Conservation (phyloP, 2,797 vertebrate species). For the Syngnathus rostellatus region DNA sequence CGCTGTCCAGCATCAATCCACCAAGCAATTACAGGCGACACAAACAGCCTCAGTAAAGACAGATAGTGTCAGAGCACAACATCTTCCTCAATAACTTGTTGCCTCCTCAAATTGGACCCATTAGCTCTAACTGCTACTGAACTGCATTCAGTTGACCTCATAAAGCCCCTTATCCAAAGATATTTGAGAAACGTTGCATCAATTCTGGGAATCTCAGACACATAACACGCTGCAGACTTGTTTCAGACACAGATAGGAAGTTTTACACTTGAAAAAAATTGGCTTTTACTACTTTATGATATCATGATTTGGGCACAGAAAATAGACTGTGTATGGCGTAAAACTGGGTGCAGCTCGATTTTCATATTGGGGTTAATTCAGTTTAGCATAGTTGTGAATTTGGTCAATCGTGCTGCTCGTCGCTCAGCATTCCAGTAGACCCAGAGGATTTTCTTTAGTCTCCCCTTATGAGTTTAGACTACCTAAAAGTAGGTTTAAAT, state of each 20-base stretch:
- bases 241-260: not conserved
- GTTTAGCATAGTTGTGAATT: too few relatives aligned
- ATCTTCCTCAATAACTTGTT: constrained; percentile 68
- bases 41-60: constrained; percentile 55
- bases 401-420: too few relatives aligned
- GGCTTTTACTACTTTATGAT: too few relatives aligned
- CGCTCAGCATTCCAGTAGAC: too few relatives aligned
- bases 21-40: constrained; percentile 60
- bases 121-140: constrained; percentile 45
- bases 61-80: constrained; percentile 64
- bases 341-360: too few relatives aligned
- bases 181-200: constrained; percentile 12
- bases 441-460: too few relatives aligned
- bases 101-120: constrained; percentile 53
- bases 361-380: too few relatives aligned
- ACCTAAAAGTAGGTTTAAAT: too few relatives aligned
- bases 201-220: not conserved
- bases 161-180: constrained; percentile 22
- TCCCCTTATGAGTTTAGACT: too few relatives aligned
- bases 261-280: too few relatives aligned
- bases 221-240: not conserved
- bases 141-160: constrained; percentile 26
- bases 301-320: too few relatives aligned
- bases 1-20: constrained; percentile 71
- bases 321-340: too few relatives aligned